Base-by-base conservation (phyloP, 1,140 invertebrate genomes). In the Plectrocnemia conspersa region DNA sequence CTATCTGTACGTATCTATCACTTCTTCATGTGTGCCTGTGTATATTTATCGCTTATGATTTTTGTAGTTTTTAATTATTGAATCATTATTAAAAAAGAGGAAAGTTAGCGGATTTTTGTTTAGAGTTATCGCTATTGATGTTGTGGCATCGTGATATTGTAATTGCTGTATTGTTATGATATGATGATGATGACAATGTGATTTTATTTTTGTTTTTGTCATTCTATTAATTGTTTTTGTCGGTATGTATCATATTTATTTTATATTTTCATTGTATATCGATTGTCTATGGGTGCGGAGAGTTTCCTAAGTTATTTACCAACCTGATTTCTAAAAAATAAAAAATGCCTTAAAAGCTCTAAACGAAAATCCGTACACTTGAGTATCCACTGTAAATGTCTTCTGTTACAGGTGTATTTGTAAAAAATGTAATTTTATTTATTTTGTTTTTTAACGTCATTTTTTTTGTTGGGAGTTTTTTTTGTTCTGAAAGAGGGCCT, bases 91-190 rank as follows among this genome's bases (percentile, higher is more conserved):
- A n/a, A n/a, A n/a, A n/a, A n/a, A n/a, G n/a, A n/a, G 29, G 47
- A 56, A 49, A 48, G 56, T 52, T 58, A 62, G 56, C 59, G 59
- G 59, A 62, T 55, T 62, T 62, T 62, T 44, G 59, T 62, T 62
- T 62, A 62, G 59, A 62, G 59, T 58, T 58, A 48, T 62, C 49
- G 59, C 56, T 62, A 56, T 58, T 42, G 56, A 19, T 61, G 59
- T 61, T 61, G 59, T 61, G 52, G 54, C 59, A 61, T 61, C 59
- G 46, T 61, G 59, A 48, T 21, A 50, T 50, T 48, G 19, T 59
- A 40, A 53, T 41, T 56, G 59, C 56, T 61, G 54, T 56, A 54
- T 33, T 56, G 47, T 55, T 41, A 22, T 50, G 24, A 24, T 45
- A 45, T 5, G 3, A 6, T n/a, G n/a, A n/a, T n/a, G n/a, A n/a